Evolutionary conservation across 1,140 invertebrate genomes (phyloP).

Genomic region (Glossosoma conforme): DNA sequence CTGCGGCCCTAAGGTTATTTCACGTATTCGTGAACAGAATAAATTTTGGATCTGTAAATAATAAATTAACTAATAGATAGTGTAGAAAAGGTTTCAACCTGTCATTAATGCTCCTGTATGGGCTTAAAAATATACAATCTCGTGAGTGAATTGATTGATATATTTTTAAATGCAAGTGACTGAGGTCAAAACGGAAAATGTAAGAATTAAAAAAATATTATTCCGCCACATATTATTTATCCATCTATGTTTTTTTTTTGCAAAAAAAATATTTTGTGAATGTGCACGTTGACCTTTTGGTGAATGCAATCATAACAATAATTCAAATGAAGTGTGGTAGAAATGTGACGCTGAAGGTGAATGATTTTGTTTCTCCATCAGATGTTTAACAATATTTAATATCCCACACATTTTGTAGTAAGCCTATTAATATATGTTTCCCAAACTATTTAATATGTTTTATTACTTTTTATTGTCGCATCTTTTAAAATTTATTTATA

Average conservation of each 20-base stretch:
- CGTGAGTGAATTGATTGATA: too few relatives aligned
- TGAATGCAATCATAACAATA: background rate
- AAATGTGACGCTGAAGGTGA: background rate
- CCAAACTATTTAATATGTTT: background rate
- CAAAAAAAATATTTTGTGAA: background rate
- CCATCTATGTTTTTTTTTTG: background rate
- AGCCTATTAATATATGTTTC: background rate
- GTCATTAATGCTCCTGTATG: too few relatives aligned
- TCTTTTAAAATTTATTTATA: background rate
- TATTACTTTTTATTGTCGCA: background rate
- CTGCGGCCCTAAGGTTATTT: too few relatives aligned
- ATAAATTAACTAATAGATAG: too few relatives aligned
- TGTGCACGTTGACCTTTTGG: background rate
- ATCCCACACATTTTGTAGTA: background rate
- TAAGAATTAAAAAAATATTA: too few relatives aligned
- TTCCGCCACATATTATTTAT: background rate
- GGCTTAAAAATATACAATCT: too few relatives aligned
- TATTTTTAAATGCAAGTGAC: too few relatives aligned
- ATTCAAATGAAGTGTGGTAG: background rate
- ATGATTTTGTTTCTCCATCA: background rate
- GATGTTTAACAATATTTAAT: background rate
- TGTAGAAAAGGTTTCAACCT: too few relatives aligned
- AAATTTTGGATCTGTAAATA: too few relatives aligned
- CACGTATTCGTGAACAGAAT: too few relatives aligned
- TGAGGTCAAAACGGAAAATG: too few relatives aligned